Evolutionary conservation across 2,888 invertebrate genomes (phyloP).

Genomic region (Melanostoma mellinum): DNA sequence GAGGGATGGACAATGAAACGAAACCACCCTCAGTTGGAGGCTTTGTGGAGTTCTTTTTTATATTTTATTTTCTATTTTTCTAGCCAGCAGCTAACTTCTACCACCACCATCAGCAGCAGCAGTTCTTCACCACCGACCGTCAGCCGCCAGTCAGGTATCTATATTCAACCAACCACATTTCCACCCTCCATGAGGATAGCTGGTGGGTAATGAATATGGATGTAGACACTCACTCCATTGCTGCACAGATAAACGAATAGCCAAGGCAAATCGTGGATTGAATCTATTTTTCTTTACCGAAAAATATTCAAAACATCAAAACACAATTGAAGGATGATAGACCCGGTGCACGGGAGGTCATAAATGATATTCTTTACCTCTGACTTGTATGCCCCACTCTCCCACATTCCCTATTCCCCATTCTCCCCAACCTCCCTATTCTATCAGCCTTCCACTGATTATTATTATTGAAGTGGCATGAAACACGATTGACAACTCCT

Average conservation of each 20-base stretch:
- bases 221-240: not conserved
- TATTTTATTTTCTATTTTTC: conserved; percentile 8
- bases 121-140: not conserved
- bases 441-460: conserved; percentile 21
- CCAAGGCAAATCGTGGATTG: conserved; percentile 66
- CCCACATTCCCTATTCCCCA: not conserved
- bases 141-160: conserved; percentile 38
- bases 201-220: conserved; percentile 14
- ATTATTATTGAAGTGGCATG: conserved; percentile 72
- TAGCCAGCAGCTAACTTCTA: conserved; percentile 8
- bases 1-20: conserved; percentile 75
- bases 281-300: conserved; percentile 54
- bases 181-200: conserved; percentile 54
- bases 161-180: conserved; percentile 39
- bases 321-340: conserved; percentile 68
- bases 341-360: conserved; percentile 65
- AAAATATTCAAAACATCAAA: conserved; percentile 58
- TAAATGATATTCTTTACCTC: conserved; percentile 62
- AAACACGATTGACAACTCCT: conserved; percentile 74
- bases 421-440: not conserved
- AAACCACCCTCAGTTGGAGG: conserved; percentile 57
- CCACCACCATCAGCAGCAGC: too few relatives aligned
- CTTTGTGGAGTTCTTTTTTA: conserved; percentile 31
- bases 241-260: conserved; percentile 55
- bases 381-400: conserved; percentile 3